phyloP scores from a whole-genome alignment of 2,797 vertebrate genomes.

The Tokudaia tokunoshimensis region DNA sequence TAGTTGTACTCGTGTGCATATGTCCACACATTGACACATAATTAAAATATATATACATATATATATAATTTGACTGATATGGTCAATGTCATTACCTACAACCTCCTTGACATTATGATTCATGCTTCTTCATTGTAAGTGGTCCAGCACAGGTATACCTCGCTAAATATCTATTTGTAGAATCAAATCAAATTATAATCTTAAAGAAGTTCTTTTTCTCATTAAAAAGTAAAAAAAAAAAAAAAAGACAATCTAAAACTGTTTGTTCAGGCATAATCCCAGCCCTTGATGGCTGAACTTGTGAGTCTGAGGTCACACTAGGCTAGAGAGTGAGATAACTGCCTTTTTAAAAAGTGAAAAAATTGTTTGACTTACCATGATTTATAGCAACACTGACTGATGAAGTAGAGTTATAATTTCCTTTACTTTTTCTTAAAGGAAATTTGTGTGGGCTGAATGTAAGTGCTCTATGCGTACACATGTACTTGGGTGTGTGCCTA shows the following conservation, averaged over 20 bases:
- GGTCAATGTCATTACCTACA: background rate
- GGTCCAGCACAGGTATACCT: background rate
- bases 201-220: background rate
- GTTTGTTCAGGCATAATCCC: background rate
- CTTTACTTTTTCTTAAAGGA: constrained; percentile 30
- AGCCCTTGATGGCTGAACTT: background rate
- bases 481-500: background rate
- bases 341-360: background rate
- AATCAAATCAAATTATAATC: constrained; percentile 31
- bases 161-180: background rate
- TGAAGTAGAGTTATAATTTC: background rate
- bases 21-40: background rate
- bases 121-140: background rate
- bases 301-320: background rate
- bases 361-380: background rate
- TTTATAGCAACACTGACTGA: background rate
- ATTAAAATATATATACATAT: background rate
- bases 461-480: too few relatives aligned
- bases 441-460: background rate
- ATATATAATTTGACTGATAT: background rate
- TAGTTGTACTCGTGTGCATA: background rate
- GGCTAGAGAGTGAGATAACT: background rate
- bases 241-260: background rate
- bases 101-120: background rate
- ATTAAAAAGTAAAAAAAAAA: background rate